Evolutionary conservation across 1,140 invertebrate species (phyloP), one percentile per base, ranked within the genome.

Genomic region (Melanaphis sacchari): DNA sequence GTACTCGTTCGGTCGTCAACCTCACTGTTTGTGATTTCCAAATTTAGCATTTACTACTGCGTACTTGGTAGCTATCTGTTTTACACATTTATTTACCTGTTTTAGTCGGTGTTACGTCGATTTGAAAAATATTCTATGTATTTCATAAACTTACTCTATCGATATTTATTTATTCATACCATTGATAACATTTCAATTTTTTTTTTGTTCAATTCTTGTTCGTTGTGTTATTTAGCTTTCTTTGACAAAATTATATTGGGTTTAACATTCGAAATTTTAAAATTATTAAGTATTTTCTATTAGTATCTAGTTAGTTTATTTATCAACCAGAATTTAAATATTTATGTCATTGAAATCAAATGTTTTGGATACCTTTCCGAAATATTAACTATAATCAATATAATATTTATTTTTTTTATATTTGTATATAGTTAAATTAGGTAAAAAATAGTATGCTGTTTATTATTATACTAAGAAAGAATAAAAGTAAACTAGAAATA

Each of bases 1-100:
- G 81, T 90, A 92, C 40, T 22, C 66, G 9, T 92, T 92, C 46
- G 91, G 91, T 93, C 91, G 81, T 93, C 91, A 93, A 93, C 91
- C 91, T 93, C 81, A n/a, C 43, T 85, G 46, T 46, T 66, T 54
- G 89, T 40, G 38, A 31, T 54, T 49, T 93, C 91, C 91, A 93
- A 93, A 93, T 93, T 85, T 93, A 93, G 81, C 91, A 85, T 84
- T 93, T 82, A 26, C 26, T 46, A 36, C 31, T 49, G 8, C 46
- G 22, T 52, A 11, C 41, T 46, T 26, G 31, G 59, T n/a, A 76
- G 59, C 31, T 84, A 84, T 41, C 8, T 82, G 82, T 40, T 15
- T 31, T 46, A 88, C 43, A 46, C 31, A 84, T 54, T 18, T n/a
- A 24, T 38, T 89, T 89, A 89, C 87, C 49, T 89, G 43, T 89